A percentile compares a stretch with the other conserved stretches of the same genome.
phyloP scores from a whole-genome alignment of 2,888 invertebrate genomes.

The Pristionchus exspectatus region DNA sequence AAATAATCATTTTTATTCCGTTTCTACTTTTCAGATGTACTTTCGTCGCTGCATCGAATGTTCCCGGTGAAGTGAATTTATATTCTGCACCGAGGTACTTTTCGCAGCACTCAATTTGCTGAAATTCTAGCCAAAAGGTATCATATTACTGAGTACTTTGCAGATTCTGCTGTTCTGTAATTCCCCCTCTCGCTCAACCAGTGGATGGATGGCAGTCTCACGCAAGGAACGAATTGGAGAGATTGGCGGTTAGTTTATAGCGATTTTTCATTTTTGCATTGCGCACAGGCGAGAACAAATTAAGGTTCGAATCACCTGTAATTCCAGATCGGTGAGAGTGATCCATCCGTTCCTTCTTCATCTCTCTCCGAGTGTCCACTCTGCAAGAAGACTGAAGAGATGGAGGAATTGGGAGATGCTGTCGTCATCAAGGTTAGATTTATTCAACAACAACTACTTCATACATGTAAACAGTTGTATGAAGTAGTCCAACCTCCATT shows the following conservation, averaged over 20 bases:
- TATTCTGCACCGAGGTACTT: not conserved
- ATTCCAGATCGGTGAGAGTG: not conserved
- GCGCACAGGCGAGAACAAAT: too few species aligned
- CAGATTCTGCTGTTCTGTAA: not conserved
- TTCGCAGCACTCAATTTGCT: too few species aligned
- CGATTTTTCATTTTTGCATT: not conserved
- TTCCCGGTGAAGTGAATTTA: not conserved
- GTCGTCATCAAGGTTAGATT: not conserved
- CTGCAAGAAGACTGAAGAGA: slow-evolving; percentile 8
- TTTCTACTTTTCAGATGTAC: not conserved
- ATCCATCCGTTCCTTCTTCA: not conserved
- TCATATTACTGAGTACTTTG: not conserved
- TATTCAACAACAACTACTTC: not conserved
- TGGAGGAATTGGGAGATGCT: not conserved
- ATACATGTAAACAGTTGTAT: not conserved
- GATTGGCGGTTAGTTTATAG: not conserved
- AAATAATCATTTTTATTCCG: too few species aligned
- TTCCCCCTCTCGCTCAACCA: not conserved
- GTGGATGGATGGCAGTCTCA: slow-evolving; percentile 11
- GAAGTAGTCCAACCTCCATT: not conserved
- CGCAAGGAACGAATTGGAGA: not conserved
- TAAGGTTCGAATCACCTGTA: too few species aligned
- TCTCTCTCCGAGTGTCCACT: not conserved
- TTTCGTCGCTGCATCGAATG: not conserved
- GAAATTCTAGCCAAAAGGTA: not conserved